Conservation (phyloP, 2,113 vertebrate species). For the Solenodon paradoxus region DNA sequence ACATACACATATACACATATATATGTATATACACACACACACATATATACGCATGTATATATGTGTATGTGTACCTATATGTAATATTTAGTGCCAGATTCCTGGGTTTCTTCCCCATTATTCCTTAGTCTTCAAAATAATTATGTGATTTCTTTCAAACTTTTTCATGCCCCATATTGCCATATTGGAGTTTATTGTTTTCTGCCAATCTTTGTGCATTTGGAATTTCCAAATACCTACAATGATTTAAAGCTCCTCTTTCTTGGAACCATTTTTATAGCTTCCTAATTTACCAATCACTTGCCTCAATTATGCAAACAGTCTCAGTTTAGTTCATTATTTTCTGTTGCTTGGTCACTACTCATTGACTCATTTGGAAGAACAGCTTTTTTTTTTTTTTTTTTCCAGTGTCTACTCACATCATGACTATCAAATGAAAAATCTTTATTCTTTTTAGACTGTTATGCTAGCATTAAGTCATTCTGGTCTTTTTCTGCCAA, state of each 20-base stretch:
- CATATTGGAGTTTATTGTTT: not conserved
- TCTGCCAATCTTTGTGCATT: not conserved
- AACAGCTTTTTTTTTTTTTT: not conserved
- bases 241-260: conserved; percentile 2
- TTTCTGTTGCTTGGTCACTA: conserved; percentile 25
- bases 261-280: not conserved
- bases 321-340: not conserved
- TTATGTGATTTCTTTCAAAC: not conserved
- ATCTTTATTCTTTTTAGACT: conserved; percentile 29
- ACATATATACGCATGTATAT: no score
- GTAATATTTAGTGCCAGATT: no score
- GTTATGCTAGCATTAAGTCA: conserved; percentile 40
- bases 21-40: no score
- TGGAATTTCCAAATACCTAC: conserved; percentile 14
- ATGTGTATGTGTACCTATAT: no score
- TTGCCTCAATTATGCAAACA: not conserved
- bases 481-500: not conserved
- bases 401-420: not conserved
- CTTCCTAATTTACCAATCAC: conserved; percentile 16
- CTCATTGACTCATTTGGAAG: not conserved
- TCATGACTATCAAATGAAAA: conserved; percentile 5
- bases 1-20: no score
- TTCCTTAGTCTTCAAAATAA: not conserved
- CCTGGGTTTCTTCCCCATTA: not conserved
- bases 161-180: not conserved